A percentile compares a stretch with the other conserved stretches of the same genome.
Evolutionary conservation across 2,888 invertebrate species (phyloP).

Genomic region (Catotricha subobsoleta): DNA sequence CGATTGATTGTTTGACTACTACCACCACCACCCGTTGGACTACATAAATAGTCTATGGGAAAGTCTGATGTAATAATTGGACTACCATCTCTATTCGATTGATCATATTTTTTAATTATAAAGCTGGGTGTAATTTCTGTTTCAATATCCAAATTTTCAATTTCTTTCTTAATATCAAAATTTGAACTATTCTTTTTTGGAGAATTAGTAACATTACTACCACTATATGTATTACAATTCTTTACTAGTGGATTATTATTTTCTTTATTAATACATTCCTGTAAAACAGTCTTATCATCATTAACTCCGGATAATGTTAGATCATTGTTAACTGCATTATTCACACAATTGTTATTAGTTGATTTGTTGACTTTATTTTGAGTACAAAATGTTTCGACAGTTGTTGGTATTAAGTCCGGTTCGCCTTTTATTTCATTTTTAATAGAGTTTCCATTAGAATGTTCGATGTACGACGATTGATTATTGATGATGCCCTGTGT

Average conservation of each 20-base stretch:
- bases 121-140: slow-evolving; percentile 29
- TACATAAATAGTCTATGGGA: slow-evolving; percentile 11
- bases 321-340: not conserved
- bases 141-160: slow-evolving; percentile 28
- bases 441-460: too few relatives aligned
- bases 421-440: slow-evolving; percentile 2
- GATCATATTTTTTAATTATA: slow-evolving; percentile 24
- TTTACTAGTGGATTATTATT: not conserved
- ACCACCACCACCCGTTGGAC: not conserved
- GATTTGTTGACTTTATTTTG: not conserved
- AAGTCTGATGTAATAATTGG: slow-evolving; percentile 9
- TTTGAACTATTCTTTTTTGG: not conserved
- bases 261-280: not conserved
- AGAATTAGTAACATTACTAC: not conserved
- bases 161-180: slow-evolving; percentile 17
- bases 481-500: too few relatives aligned
- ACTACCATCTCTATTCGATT: slow-evolving; percentile 2
- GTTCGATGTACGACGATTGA: too few relatives aligned
- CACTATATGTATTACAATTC: not conserved
- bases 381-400: not conserved
- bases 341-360: not conserved
- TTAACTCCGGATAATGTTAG: not conserved
- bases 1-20: slow-evolving; percentile 9
- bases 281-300: not conserved
- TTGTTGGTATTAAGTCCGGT: not conserved